A percentile compares a stretch with the other conserved stretches of the same genome.
Conservation (phyloP, 2,888 invertebrate species). For the Agrypnus murinus region DNA sequence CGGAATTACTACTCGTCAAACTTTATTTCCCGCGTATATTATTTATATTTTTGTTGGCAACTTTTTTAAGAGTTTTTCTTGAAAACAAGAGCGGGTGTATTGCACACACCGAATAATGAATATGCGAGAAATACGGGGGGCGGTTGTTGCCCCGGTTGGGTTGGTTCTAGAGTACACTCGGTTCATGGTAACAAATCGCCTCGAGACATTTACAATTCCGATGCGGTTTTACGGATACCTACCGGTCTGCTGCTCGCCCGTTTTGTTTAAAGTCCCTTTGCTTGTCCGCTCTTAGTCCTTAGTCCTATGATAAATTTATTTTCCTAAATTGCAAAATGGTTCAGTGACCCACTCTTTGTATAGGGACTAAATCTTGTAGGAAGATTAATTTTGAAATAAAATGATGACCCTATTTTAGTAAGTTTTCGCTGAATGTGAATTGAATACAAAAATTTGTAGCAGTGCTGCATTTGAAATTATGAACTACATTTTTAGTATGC, state of each 20-base stretch:
- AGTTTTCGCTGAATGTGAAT: too few species aligned
- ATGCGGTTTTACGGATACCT: slow-evolving; percentile 22
- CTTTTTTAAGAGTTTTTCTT: slow-evolving; percentile 24
- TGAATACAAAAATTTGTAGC: too few species aligned
- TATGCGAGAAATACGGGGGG: slow-evolving; percentile 10
- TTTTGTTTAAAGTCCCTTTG: slow-evolving; percentile 30
- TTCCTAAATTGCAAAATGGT: slow-evolving; percentile 42
- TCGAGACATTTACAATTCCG: slow-evolving; percentile 32
- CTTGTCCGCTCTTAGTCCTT: slow-evolving; percentile 48
- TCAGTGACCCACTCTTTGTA: slow-evolving; percentile 23
- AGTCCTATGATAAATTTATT: slow-evolving; percentile 51
- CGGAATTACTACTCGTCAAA: slow-evolving; percentile 39
- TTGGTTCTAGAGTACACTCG: neutral
- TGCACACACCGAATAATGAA: slow-evolving; percentile 10
- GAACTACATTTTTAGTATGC: too few species aligned
- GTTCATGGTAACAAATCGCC: slow-evolving; percentile 23
- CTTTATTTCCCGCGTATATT: slow-evolving; percentile 37
- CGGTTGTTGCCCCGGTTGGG: too few species aligned
- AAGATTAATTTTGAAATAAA: too few species aligned
- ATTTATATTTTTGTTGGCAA: slow-evolving; percentile 39
- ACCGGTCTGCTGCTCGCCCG: slow-evolving; percentile 14
- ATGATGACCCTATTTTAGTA: too few species aligned
- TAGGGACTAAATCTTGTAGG: too few species aligned
- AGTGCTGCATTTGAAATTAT: neutral
- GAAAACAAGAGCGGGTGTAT: slow-evolving; percentile 14